Percentiles rank a stretch among this genome's conserved stretches.
These are phyloP conservation scores for Brachypalpus laphriformis DNA, from an alignment of 2,888 invertebrate species.

Conservation along the genomic window DNA sequence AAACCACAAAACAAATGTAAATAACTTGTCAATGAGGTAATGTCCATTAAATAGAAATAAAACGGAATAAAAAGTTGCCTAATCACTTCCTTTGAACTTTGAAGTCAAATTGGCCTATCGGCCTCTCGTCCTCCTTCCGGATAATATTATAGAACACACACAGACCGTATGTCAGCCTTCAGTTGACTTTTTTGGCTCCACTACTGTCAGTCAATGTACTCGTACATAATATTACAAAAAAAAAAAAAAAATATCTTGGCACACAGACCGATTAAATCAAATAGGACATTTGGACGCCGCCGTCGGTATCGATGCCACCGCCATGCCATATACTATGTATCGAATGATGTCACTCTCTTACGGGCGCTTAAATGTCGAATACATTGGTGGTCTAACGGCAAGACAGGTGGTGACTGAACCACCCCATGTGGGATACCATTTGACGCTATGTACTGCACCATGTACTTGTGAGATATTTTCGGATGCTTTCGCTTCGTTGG, in stretches of 20 bases:
- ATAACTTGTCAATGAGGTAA: constrained; percentile 51
- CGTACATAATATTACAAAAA: background rate
- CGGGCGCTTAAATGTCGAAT: constrained; percentile 39
- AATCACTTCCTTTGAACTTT: constrained; percentile 38
- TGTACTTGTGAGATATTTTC: constrained; percentile 38
- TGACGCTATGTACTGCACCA: background rate
- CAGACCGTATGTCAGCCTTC: constrained; percentile 22
- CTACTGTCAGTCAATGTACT: constrained; percentile 2
- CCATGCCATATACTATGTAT: background rate
- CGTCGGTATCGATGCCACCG: background rate
- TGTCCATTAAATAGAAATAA: constrained; percentile 45
- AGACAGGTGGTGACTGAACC: constrained; percentile 43
- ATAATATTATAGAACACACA: background rate
- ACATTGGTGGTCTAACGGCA: no score
- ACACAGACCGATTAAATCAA: constrained; percentile 39
- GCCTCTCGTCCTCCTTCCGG: background rate
- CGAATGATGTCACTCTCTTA: constrained; percentile 51
- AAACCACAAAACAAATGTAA: constrained; percentile 40
- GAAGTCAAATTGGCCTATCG: background rate
- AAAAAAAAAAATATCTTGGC: constrained; percentile 41
- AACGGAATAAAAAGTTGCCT: constrained; percentile 21
- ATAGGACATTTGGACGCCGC: constrained; percentile 58
- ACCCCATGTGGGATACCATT: constrained; percentile 18
- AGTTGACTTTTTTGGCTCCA: constrained; percentile 8
- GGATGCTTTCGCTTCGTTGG: background rate